Conservation (phyloP, 2,113 vertebrate species). For the Hemibagrus wyckioides region DNA sequence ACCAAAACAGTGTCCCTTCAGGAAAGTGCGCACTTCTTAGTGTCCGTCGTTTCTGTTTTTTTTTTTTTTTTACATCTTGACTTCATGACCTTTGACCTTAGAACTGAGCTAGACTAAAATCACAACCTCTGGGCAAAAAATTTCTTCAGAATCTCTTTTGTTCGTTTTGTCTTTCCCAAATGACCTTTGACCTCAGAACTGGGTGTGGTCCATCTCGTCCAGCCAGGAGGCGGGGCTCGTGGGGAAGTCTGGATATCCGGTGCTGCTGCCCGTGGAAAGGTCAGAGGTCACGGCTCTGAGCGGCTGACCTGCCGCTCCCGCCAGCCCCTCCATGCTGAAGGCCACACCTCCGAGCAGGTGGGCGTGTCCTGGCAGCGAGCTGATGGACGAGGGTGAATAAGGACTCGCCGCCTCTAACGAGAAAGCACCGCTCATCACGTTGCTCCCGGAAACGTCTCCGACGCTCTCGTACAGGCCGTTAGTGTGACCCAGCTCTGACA, state of each 20-base stretch:
- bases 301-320: constrained; percentile 85
- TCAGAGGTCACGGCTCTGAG: constrained; percentile 94
- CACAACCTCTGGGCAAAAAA: neutral
- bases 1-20: constrained; percentile 20
- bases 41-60: neutral
- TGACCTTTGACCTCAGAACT: constrained; percentile 81
- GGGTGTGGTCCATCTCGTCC: constrained; percentile 98
- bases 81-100: constrained; percentile 25
- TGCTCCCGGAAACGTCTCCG: constrained; percentile 81
- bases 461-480: constrained; percentile 87
- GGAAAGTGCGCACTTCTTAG: constrained; percentile 15
- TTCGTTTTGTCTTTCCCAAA: constrained; percentile 38
- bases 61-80: constrained; percentile 14
- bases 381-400: constrained; percentile 94
- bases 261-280: constrained; percentile 97
- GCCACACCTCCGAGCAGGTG: constrained; percentile 90
- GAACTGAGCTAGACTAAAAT: constrained; percentile 2
- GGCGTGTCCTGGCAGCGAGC: constrained; percentile 89
- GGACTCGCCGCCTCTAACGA: constrained; percentile 90
- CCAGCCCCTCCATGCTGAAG: constrained; percentile 90
- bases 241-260: constrained; percentile 98
- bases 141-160: constrained; percentile 2
- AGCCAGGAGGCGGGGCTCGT: constrained; percentile 98
- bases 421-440: constrained; percentile 87
- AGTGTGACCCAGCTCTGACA: constrained; percentile 90